phyloP scores from a whole-genome alignment of 2,113 vertebrate genomes.

The Acinonyx jubatus region DNA sequence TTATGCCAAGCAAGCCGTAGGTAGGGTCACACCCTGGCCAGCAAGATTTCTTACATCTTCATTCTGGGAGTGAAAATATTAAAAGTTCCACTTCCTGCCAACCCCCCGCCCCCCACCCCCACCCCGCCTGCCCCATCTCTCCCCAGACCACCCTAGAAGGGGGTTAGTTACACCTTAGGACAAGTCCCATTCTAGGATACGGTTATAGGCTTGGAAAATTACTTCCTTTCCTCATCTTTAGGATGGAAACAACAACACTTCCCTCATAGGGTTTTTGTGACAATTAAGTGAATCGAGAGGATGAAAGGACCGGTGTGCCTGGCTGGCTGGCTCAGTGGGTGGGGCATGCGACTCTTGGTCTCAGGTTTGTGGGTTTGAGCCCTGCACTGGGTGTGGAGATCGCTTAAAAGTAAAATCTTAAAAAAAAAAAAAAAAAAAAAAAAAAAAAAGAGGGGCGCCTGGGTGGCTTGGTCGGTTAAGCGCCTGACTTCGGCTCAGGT shows the following conservation, averaged over 20 bases:
- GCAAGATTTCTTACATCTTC: background rate
- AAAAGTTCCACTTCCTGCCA: background rate
- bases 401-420: no score
- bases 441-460: no score
- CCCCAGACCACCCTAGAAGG: background rate
- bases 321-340: no score
- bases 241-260: background rate
- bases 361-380: no score
- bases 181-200: background rate
- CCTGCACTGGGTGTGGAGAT: no score
- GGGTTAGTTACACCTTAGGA: background rate
- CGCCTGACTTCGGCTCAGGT: no score
- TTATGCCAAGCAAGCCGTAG: background rate
- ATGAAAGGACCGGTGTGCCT: background rate
- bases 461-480: no score
- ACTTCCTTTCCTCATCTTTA: background rate
- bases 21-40: background rate
- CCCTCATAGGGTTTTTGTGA: background rate
- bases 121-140: background rate
- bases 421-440: no score
- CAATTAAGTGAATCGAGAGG: background rate
- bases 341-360: no score
- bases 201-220: background rate
- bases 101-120: fast-evolving
- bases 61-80: background rate